A percentile compares a stretch with the other conserved stretches of the same genome.
These are phyloP conservation scores for Microplitis manilae DNA, from an alignment of 2,888 invertebrate genomes.

Conservation along the genomic window DNA sequence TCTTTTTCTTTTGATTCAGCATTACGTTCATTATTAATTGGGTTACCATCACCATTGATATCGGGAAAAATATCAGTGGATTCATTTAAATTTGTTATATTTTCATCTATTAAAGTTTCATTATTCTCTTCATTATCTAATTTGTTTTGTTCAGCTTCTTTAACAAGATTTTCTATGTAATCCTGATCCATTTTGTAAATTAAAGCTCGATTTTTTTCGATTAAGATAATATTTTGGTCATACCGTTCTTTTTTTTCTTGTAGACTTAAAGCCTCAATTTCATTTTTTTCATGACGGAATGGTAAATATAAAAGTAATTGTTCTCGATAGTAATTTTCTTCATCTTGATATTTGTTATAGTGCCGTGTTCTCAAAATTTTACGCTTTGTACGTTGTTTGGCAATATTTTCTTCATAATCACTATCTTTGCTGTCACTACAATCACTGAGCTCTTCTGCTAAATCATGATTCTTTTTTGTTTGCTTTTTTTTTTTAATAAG, in stretches of 20 bases:
- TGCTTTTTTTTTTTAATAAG: background rate
- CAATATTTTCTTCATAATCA: slow-evolving; percentile 1
- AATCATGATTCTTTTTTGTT: no score
- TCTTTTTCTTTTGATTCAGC: background rate
- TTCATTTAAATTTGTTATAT: background rate
- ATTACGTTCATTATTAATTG: background rate
- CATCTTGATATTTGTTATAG: no score
- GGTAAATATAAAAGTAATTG: background rate
- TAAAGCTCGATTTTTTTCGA: slow-evolving; percentile 12
- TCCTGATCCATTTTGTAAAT: slow-evolving; percentile 4
- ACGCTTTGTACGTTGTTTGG: background rate
- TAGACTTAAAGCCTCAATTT: background rate
- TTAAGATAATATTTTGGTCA: background rate
- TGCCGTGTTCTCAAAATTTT: slow-evolving; percentile 7
- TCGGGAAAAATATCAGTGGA: background rate
- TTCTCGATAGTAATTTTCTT: no score
- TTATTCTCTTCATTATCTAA: background rate
- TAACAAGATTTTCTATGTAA: slow-evolving; percentile 9
- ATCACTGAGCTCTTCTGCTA: background rate
- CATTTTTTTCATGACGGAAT: slow-evolving; percentile 11
- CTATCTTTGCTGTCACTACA: background rate
- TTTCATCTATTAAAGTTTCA: background rate
- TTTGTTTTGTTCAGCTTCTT: background rate
- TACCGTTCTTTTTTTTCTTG: background rate
- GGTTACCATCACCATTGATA: background rate